phyloP scores from a whole-genome alignment of 2,113 vertebrate genomes.

The Gymnobelideus leadbeateri region DNA sequence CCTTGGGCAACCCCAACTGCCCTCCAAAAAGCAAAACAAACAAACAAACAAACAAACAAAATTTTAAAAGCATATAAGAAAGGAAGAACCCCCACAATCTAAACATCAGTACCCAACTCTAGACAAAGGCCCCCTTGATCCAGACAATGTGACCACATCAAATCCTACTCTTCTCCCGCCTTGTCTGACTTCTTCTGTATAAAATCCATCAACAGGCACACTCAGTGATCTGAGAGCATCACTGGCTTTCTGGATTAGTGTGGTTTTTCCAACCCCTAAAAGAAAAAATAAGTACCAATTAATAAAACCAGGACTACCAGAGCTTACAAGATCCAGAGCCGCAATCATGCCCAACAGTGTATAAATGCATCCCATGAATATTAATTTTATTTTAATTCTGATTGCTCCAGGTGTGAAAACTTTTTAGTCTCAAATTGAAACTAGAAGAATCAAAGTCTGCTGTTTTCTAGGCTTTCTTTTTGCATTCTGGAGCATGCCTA shows the following conservation, averaged over 20 bases:
- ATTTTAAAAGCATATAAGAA: slow-evolving; percentile 16
- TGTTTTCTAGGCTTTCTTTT: slow-evolving; percentile 40
- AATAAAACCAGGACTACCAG: not conserved
- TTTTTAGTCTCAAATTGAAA: slow-evolving; percentile 39
- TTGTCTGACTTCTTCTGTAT: slow-evolving; percentile 95
- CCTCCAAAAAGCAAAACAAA: too few relatives aligned
- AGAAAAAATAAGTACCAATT: slow-evolving; percentile 20
- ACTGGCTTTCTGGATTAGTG: slow-evolving; percentile 92
- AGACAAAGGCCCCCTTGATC: slow-evolving; percentile 90
- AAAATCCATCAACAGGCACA: slow-evolving; percentile 91
- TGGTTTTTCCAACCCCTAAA: slow-evolving; percentile 97
- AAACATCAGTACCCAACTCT: slow-evolving; percentile 89
- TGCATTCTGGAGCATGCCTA: slow-evolving; percentile 20
- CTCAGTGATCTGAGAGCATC: slow-evolving; percentile 88
- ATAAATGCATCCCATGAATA: not conserved
- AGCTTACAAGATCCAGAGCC: not conserved
- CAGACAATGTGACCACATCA: slow-evolving; percentile 94
- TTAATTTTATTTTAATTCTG: slow-evolving; percentile 14
- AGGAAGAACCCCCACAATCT: not conserved
- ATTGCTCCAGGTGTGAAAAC: slow-evolving; percentile 44
- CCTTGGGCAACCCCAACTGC: too few relatives aligned
- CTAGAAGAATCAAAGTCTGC: slow-evolving; percentile 50
- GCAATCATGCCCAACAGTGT: not conserved
- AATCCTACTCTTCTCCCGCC: slow-evolving; percentile 93
- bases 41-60: too few relatives aligned